Evolutionary conservation across 2,797 vertebrate species (phyloP), one percentile per base, ranked within the genome.

Genomic region (Benthosema pterotum): DNA sequence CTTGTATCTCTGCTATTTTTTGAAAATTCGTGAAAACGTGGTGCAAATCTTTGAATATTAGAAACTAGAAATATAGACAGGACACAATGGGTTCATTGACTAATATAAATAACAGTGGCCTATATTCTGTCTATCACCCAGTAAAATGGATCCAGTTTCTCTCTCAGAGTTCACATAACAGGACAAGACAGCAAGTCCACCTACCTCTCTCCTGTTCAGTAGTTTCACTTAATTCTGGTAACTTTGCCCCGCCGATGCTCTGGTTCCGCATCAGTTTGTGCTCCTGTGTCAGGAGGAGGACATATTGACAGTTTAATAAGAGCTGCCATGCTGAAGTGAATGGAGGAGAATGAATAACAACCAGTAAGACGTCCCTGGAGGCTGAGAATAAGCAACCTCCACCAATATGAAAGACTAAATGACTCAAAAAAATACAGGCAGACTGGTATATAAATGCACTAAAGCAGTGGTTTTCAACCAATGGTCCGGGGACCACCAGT

Each of bases 121-220:
- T 32, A 60, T 68, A 46, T 55, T 63, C 17, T 68, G 55, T 81
- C 63, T 75, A 42, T 19, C 15, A n/a, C 11, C 54, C 47, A 32
- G 9, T 8, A 1, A 8, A 8, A 32, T 7, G 1, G 32, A 8
- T 32, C 6, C 6, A 32, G 1, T 32, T 32, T 32, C 32, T 8
- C 32, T 32, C 32, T 32, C 7, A 9, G 32, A 9, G 32, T 32
- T 32, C 32, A 32, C 9, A 32, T 32, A 14, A 65, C 42, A 59
- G 42, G 38, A 46, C 38, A 67, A 65, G 5, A 52, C 51, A 15
- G 25, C 28, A 25, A 51, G 2, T 43, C 83, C 61, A 51, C 18
- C 72, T 83, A 98, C 97, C 96, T 96, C 94, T 96, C 83, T 99
- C 97, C 83, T 97, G 97, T 88, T 99, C 97, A 3, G 84, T 92